Evolutionary conservation across 2,797 vertebrate species (phyloP).

Genomic region (Chelon auratus): DNA sequence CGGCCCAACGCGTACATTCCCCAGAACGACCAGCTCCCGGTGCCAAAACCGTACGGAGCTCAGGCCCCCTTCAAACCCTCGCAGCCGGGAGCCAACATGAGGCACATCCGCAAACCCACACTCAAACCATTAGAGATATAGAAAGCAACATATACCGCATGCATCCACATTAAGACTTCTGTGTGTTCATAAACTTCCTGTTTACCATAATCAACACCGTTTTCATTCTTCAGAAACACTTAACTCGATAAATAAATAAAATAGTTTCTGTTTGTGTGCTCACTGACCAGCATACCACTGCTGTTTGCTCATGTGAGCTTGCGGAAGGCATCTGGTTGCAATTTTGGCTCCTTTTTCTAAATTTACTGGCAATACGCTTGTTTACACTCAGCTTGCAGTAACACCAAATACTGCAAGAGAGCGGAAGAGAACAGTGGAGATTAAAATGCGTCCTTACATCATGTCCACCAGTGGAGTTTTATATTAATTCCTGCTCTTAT

Average conservation of each 20-base stretch:
- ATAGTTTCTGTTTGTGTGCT: conserved; percentile 9
- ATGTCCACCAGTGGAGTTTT: conserved; percentile 1
- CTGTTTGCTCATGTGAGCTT: conserved; percentile 28
- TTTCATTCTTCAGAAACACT: not conserved
- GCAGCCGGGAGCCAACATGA: conserved; percentile 83
- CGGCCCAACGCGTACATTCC: conserved; percentile 89
- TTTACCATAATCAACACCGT: too few species aligned
- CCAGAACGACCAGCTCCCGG: conserved; percentile 74
- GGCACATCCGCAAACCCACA: conserved; percentile 87
- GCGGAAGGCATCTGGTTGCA: conserved; percentile 55
- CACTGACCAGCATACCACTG: conserved; percentile 10
- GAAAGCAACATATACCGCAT: conserved; percentile 2
- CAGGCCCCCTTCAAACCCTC: conserved; percentile 88
- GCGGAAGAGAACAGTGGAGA: not conserved
- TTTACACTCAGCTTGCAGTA: conserved; percentile 44
- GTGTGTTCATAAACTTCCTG: not conserved
- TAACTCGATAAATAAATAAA: not conserved
- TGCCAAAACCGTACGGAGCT: conserved; percentile 88
- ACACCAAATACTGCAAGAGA: conserved; percentile 25
- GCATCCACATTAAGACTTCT: not conserved
- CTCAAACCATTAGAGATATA: conserved; percentile 86
- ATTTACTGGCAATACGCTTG: conserved; percentile 51
- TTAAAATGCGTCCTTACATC: conserved; percentile 14
- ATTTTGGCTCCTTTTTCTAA: conserved; percentile 25
- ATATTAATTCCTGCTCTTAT: not conserved